A percentile compares a stretch with the other conserved stretches of the same genome.
phyloP scores from a whole-genome alignment of 2,888 invertebrate species.

The Cephus rjabovi region DNA sequence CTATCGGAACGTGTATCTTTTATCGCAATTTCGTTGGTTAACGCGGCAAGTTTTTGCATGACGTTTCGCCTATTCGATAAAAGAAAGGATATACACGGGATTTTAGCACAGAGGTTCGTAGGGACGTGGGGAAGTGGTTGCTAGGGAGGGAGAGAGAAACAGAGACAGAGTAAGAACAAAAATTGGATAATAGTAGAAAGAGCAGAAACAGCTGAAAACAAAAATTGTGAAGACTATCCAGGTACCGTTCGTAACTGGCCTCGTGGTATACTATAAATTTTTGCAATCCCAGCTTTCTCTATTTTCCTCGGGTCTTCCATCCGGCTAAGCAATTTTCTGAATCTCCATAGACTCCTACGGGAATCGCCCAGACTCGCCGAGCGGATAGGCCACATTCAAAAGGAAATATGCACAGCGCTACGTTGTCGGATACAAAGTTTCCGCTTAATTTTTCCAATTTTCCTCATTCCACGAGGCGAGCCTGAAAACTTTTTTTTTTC shows the following conservation, averaged over 20 bases:
- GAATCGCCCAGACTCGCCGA: conserved; percentile 20
- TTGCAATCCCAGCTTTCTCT: background rate
- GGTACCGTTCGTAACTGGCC: background rate
- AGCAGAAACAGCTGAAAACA: background rate
- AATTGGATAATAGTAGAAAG: background rate
- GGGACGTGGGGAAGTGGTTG: conserved; percentile 13
- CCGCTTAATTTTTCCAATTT: background rate
- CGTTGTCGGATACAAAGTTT: background rate
- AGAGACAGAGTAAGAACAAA: background rate
- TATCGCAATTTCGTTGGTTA: background rate
- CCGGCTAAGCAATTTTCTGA: conserved; percentile 46
- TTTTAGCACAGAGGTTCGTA: background rate
- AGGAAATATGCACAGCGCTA: background rate
- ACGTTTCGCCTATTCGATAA: background rate
- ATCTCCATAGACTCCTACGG: conserved; percentile 34
- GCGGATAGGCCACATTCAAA: background rate
- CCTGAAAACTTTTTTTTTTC: background rate
- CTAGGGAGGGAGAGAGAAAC: background rate
- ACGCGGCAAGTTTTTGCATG: background rate
- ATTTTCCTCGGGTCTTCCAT: conserved; percentile 20
- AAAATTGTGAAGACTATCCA: background rate
- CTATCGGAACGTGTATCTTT: background rate
- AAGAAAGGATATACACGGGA: background rate
- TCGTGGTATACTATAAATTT: background rate
- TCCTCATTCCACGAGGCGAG: background rate